phyloP scores from a whole-genome alignment of 2,797 vertebrate genomes.

The Sciaenops ocellatus region DNA sequence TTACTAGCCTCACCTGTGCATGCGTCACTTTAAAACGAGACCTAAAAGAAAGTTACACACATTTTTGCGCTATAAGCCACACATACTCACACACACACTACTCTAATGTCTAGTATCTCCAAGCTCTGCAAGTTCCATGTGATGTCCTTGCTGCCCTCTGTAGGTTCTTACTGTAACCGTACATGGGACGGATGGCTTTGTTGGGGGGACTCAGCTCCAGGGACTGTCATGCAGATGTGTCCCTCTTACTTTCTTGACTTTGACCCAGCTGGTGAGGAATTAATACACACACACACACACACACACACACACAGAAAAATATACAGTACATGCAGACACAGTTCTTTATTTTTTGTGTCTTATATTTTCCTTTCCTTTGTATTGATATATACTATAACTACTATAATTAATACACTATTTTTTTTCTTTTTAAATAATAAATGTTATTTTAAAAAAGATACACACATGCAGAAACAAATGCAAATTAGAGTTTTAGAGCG shows the following conservation, averaged over 20 bases:
- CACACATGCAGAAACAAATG: not conserved
- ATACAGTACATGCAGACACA: not conserved
- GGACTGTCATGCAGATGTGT: slow-evolving; percentile 81
- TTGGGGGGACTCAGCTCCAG: slow-evolving; percentile 83
- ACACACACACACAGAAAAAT: slow-evolving; percentile 3
- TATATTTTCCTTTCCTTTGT: not conserved
- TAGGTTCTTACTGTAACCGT: slow-evolving; percentile 85
- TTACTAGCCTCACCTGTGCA: not conserved
- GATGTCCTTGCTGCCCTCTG: slow-evolving; percentile 50
- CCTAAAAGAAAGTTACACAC: not conserved
- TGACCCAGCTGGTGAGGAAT: slow-evolving; percentile 81
- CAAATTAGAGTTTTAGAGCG: too few relatives aligned
- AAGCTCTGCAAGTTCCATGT: not conserved
- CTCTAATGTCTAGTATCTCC: not conserved
- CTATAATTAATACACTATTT: too few relatives aligned
- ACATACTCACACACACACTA: not conserved
- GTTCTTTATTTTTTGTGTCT: not conserved
- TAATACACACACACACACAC: not conserved
- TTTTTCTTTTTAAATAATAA: too few relatives aligned
- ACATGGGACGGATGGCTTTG: slow-evolving; percentile 90
- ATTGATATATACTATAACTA: not conserved
- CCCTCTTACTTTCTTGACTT: slow-evolving; percentile 85
- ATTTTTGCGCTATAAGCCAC: too few relatives aligned
- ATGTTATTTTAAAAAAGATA: not conserved
- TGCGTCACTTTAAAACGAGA: not conserved